A percentile compares a stretch with the other conserved stretches of the same genome.
These are phyloP conservation scores for Cremastinae sp. DNA, from an alignment of 2,888 invertebrate species.

Conservation along the genomic window DNA sequence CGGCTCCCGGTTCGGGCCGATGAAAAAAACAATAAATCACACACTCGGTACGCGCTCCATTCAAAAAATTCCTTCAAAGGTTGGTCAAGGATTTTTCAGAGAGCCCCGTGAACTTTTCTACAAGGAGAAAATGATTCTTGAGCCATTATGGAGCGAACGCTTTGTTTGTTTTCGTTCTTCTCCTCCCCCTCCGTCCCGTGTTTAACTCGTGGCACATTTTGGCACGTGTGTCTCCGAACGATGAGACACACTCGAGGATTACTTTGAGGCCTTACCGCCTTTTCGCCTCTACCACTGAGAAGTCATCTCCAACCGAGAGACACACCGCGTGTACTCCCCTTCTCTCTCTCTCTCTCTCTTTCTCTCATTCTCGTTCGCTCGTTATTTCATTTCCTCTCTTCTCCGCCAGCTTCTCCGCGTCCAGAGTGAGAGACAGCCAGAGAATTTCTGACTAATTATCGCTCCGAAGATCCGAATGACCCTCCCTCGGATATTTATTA, in stretches of 20 bases:
- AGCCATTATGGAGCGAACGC: conserved; percentile 16
- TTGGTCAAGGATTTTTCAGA: too few relatives aligned
- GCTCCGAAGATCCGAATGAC: conserved; percentile 37
- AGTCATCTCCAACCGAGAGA: conserved; percentile 26
- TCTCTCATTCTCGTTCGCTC: conserved; percentile 27
- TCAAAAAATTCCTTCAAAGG: too few relatives aligned
- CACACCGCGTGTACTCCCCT: conserved; percentile 6
- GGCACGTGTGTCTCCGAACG: conserved; percentile 16
- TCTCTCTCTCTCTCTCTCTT: conserved; percentile 15
- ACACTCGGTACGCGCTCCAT: too few relatives aligned
- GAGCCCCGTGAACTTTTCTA: too few relatives aligned
- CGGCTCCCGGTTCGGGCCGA: too few relatives aligned
- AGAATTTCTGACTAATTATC: conserved; percentile 55
- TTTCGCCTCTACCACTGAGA: conserved; percentile 3
- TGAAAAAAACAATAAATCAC: too few relatives aligned
- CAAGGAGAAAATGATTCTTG: too few relatives aligned
- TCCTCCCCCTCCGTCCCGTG: conserved; percentile 1
- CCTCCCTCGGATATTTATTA: conserved; percentile 44
- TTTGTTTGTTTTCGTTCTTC: conserved; percentile 16
- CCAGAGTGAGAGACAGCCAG: too few relatives aligned
- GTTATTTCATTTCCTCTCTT: neutral
- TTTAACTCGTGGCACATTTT: conserved; percentile 25
- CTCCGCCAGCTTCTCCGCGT: too few relatives aligned
- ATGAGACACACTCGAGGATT: too few relatives aligned
- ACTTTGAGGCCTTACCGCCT: conserved; percentile 20